Evolutionary conservation across 2,113 vertebrate species (phyloP).

Genomic region (Urocitellus parryii): DNA sequence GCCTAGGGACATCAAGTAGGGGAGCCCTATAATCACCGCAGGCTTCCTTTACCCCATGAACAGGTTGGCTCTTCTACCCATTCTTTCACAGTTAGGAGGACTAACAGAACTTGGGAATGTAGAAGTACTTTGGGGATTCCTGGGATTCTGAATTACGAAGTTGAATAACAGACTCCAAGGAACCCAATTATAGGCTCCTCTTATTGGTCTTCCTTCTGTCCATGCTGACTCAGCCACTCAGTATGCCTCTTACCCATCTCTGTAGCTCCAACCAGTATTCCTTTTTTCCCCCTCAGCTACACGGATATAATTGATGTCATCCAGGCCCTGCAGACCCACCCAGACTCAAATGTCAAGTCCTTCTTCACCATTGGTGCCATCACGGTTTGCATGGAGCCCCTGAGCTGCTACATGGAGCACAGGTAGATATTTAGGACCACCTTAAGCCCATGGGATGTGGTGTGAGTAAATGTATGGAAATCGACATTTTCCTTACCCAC

Average conservation of each 20-base stretch:
- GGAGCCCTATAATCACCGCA: background rate
- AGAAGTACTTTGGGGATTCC: background rate
- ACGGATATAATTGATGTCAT: slow-evolving; percentile 95
- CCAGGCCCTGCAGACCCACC: slow-evolving; percentile 94
- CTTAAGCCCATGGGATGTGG: background rate
- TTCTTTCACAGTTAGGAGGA: background rate
- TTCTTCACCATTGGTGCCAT: slow-evolving; percentile 91
- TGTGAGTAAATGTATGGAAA: background rate
- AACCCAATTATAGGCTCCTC: background rate
- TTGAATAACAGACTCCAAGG: background rate
- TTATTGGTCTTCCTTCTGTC: slow-evolving; percentile 16
- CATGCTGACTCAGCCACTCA: background rate
- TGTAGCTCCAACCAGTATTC: background rate
- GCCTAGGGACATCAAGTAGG: background rate
- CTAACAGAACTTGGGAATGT: background rate
- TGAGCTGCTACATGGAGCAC: slow-evolving; percentile 95
- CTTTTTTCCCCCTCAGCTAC: slow-evolving; percentile 87
- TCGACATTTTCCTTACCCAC: background rate
- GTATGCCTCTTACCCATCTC: background rate
- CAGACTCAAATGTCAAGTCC: slow-evolving; percentile 91
- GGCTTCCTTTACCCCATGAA: background rate
- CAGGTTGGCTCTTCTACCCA: background rate
- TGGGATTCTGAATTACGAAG: background rate
- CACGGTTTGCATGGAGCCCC: slow-evolving; percentile 94
- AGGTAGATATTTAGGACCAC: slow-evolving; percentile 86